These are phyloP conservation scores for Volucella inflata DNA, from an alignment of 2,888 invertebrate genomes.

Conservation along the genomic window DNA sequence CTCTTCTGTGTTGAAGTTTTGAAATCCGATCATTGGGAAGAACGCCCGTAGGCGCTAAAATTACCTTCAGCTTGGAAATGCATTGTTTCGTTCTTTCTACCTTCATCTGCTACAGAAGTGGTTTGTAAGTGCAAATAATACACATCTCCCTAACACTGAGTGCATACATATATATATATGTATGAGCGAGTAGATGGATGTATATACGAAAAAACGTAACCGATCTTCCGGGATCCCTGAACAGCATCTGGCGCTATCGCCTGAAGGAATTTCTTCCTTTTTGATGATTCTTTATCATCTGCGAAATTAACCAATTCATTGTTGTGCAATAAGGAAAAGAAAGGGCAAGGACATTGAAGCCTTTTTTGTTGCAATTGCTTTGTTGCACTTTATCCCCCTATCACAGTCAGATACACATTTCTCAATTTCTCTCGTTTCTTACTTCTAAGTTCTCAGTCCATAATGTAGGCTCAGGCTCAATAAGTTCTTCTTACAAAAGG, in stretches of 20 bases:
- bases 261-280: slow-evolving; percentile 52
- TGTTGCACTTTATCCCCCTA: slow-evolving; percentile 15
- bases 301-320: slow-evolving; percentile 74
- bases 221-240: slow-evolving; percentile 69
- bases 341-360: slow-evolving; percentile 71
- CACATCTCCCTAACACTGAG: slow-evolving; percentile 23
- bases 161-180: not conserved
- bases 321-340: slow-evolving; percentile 73
- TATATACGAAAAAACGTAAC: slow-evolving; percentile 26
- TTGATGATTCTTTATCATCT: slow-evolving; percentile 65
- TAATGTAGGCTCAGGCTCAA: slow-evolving; percentile 57
- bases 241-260: slow-evolving; percentile 68
- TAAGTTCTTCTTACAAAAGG: slow-evolving; percentile 51
- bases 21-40: slow-evolving; percentile 53
- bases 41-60: slow-evolving; percentile 68
- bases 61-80: slow-evolving; percentile 39
- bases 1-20: slow-evolving; percentile 28
- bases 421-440: slow-evolving; percentile 21
- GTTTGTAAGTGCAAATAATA: slow-evolving; percentile 70
- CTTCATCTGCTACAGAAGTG: slow-evolving; percentile 57
- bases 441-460: slow-evolving; percentile 10
- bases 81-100: slow-evolving; percentile 40
- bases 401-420: slow-evolving; percentile 31
- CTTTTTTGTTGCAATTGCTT: slow-evolving; percentile 40
- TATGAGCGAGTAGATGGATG: not conserved